A percentile compares a stretch with the other conserved stretches of the same genome.
phyloP scores from a whole-genome alignment of 1,140 invertebrate genomes.

The Homarus americanus region DNA sequence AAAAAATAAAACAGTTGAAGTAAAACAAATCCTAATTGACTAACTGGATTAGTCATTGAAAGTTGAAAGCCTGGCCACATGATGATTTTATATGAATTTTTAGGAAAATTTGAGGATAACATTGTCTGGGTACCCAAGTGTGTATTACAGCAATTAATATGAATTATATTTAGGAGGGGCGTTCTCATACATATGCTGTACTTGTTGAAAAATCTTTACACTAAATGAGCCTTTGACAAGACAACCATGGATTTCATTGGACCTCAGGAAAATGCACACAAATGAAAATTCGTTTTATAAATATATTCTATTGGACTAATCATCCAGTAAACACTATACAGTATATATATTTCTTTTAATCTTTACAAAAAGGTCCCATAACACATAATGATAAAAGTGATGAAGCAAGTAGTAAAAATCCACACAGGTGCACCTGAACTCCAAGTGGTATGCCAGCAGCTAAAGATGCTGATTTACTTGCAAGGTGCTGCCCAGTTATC shows the following conservation, averaged over 20 bases:
- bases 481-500: too few relatives aligned
- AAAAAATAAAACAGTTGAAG: constrained; percentile 29
- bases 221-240: constrained; percentile 34
- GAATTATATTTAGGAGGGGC: constrained; percentile 3
- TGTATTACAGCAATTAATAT: neutral
- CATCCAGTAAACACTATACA: too few relatives aligned
- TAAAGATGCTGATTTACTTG: too few relatives aligned
- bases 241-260: constrained; percentile 34
- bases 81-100: constrained; percentile 9
- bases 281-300: too few relatives aligned
- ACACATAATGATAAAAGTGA: too few relatives aligned
- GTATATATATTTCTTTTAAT: too few relatives aligned
- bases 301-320: too few relatives aligned
- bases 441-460: too few relatives aligned
- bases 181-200: constrained; percentile 6
- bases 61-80: constrained; percentile 53
- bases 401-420: too few relatives aligned
- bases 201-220: constrained; percentile 48
- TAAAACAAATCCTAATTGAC: constrained; percentile 36
- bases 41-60: constrained; percentile 38
- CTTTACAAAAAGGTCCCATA: too few relatives aligned
- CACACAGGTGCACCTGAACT: too few relatives aligned
- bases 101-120: neutral
- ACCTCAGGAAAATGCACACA: neutral
- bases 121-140: too few relatives aligned